Evolutionary conservation across 2,797 vertebrate genomes (phyloP), one percentile per base, ranked within the genome.

Genomic region (Pseudotriccus pelzelni): DNA sequence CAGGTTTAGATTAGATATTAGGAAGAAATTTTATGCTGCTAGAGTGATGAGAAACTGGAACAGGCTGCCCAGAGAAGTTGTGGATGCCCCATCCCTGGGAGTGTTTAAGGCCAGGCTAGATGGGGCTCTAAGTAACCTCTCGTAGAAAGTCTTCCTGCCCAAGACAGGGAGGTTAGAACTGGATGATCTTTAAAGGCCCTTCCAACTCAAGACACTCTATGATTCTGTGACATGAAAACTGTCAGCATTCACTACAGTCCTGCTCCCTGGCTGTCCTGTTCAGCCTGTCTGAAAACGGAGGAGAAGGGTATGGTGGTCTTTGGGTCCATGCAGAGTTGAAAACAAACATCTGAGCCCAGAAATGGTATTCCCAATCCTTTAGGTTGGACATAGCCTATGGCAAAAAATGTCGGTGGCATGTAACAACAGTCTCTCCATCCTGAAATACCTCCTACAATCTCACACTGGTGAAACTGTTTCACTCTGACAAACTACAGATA

Each of bases 231-330:
- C 30, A 39, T 9, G 15, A 59, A 88, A 53, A 53, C 7, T 44
- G 27, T 37, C 30, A 64, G 46, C 36, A 47, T 75, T 77, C 4
- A 4, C 13, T 36, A 8, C 0, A 1, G 6, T 64, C 3, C 1
- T 56, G 28, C 25, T 92, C 19, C 24, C 52, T 50, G 43, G 13
- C 37, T 66, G 30, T 28, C 21, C 16, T 59, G 16, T 12, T 91
- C 12, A 56, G 22, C 21, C 43, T 39, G 2, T 30, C 60, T 43
- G n/a, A 73, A 89, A 83, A 74, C 2, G 10, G 13, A 58, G 34
- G 32, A 85, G 28, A 16, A 18, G 12, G 4, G 2, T 23, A 12
- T 6, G 37, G 30, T 58, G 18, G 12, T 55, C 36, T 83, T 66
- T 52, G 56, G 18, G 12, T 69, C 47, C 76, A 49, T 13, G 14